Base-by-base conservation (phyloP, 2,113 vertebrate genomes). In the Candoia aspera region DNA sequence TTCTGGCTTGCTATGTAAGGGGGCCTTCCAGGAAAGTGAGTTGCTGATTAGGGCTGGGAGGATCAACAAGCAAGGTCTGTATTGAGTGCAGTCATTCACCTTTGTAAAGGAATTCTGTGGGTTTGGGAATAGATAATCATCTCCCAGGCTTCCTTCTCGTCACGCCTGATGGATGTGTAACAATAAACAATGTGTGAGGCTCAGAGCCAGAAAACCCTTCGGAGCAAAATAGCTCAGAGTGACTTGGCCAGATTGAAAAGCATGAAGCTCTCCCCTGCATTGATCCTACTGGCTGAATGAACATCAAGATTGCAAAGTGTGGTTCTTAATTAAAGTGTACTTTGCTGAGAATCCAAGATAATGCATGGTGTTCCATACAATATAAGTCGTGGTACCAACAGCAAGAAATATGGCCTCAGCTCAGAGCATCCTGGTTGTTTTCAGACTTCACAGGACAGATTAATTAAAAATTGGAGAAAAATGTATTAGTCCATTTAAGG, bases 141-240 rank as follows among this genome's bases (percentile, higher is more conserved):
- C 57, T 0, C 79, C 55, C 24, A 60, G 91, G 87, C 90, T 94
- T 64, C 49, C 53, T 88, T 92, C 92, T 90, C 79, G 60, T 94
- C 90, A 92, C 0, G 90, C 95, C 64, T 92, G 84, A 93, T 73
- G 90, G 94, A 91, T 91, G 92, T 60, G 90, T 64, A 89, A 93
- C 94, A 96, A 93, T 88, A 90, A 94, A 90, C 95, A 95, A 93
- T 93, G 93, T 90, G 53, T 88, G n/a, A 26, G 91, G 89, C 86
- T 57, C 17, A 68, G 91, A 84, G 93, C 91, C 91, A 94, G 92
- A 93, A 62, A 90, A 87, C 89, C 37, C 86, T 60, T 58, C 8
- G 88, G 91, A 83, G 86, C 91, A 91, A 83, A 89, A 88, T 91
- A 90, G 91, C 87, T 46, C 91, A 37, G 95, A 91, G 88, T 93